A percentile compares a stretch with the other conserved stretches of the same genome.
Evolutionary conservation across 2,888 invertebrate genomes (phyloP).

Genomic region (Metellina segmentata): DNA sequence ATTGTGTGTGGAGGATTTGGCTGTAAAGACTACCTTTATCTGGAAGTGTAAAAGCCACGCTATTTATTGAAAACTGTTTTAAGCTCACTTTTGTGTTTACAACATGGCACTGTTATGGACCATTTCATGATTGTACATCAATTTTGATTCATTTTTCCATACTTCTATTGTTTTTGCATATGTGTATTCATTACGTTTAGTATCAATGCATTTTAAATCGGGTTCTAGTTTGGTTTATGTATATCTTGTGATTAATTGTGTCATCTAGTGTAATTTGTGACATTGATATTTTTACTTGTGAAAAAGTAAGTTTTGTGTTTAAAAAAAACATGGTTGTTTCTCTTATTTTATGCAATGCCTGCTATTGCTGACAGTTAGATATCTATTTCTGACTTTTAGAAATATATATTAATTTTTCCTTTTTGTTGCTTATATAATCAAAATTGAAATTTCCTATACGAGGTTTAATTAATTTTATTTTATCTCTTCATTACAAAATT

Average conservation of each 20-base stretch:
- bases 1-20: neutral
- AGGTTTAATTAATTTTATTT: neutral
- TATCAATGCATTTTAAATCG: conserved; percentile 29
- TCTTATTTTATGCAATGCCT: neutral
- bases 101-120: neutral
- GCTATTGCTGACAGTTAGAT: neutral
- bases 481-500: neutral
- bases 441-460: neutral
- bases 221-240: conserved; percentile 34
- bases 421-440: neutral
- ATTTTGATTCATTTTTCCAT: conserved; percentile 11
- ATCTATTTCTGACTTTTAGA: neutral
- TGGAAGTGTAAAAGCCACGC: conserved; percentile 15
- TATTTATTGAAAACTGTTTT: conserved; percentile 51
- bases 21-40: neutral
- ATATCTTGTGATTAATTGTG: neutral
- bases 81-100: conserved; percentile 38
- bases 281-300: conserved; percentile 15
- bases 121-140: neutral
- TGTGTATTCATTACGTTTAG: conserved; percentile 30
- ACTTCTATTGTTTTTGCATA: conserved; percentile 16
- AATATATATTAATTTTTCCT: neutral
- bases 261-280: neutral
- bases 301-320: neutral
- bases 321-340: neutral